Conservation (phyloP, 2,888 invertebrate species). For the Geophilus truncorum region DNA sequence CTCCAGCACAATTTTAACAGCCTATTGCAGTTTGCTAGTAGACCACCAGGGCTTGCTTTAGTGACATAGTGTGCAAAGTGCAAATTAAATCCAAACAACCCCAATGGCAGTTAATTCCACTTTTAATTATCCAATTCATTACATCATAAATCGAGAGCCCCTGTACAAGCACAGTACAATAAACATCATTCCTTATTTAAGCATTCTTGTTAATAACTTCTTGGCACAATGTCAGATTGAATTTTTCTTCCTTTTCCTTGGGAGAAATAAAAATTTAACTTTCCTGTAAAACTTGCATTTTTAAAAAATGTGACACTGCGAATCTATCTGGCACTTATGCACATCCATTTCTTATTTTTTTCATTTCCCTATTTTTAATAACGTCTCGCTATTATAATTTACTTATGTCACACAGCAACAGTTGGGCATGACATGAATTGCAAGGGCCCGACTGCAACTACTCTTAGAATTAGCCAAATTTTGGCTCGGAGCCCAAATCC, state of each 20-base stretch:
- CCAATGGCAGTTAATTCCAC: conserved; percentile 2
- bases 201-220: no score
- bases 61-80: conserved; percentile 8
- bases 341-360: neutral
- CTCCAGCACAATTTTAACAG: neutral
- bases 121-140: conserved; percentile 4
- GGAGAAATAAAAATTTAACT: no score
- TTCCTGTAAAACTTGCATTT: no score
- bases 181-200: no score
- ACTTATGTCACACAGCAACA: neutral
- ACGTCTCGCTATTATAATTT: neutral
- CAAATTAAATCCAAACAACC: conserved; percentile 11
- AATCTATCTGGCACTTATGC: neutral
- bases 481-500: neutral
- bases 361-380: neutral
- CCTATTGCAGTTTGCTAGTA: neutral
- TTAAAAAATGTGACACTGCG: neutral
- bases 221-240: no score
- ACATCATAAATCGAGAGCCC: neutral
- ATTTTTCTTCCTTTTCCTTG: no score
- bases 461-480: conserved; percentile 17
- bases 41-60: neutral
- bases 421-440: conserved; percentile 12
- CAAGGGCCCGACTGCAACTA: neutral
- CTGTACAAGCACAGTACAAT: neutral